Conservation (phyloP, 2,113 vertebrate genomes). For the Mandrillus leucophaeus region DNA sequence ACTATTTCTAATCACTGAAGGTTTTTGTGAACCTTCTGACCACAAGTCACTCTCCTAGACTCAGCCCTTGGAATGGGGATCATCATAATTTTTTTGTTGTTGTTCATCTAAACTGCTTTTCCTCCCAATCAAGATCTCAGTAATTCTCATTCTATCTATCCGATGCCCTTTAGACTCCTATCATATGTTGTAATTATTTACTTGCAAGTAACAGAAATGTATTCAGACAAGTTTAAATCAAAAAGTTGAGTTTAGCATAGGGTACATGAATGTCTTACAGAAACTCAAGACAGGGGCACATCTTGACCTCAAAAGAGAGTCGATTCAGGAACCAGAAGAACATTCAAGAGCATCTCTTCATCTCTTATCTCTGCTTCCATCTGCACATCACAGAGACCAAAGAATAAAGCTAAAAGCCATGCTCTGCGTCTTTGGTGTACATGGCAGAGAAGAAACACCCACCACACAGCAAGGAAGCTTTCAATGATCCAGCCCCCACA, state of each 20-base stretch:
- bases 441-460: neutral
- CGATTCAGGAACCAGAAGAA: neutral
- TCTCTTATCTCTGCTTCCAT: neutral
- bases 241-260: constrained; percentile 1
- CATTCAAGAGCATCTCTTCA: neutral
- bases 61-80: neutral
- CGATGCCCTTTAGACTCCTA: neutral
- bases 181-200: neutral
- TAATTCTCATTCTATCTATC: neutral
- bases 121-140: neutral
- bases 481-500: too few relatives aligned
- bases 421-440: neutral
- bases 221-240: neutral
- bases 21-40: neutral
- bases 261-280: neutral
- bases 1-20: neutral
- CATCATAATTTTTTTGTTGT: neutral
- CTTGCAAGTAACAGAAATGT: neutral
- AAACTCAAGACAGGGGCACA: neutral
- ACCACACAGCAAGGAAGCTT: neutral
- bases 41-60: neutral
- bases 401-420: neutral
- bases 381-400: neutral
- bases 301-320: neutral
- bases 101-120: neutral